A percentile compares a stretch with the other conserved stretches of the same genome.
phyloP scores from a whole-genome alignment of 2,113 vertebrate species.

The Xenus cinereus region DNA sequence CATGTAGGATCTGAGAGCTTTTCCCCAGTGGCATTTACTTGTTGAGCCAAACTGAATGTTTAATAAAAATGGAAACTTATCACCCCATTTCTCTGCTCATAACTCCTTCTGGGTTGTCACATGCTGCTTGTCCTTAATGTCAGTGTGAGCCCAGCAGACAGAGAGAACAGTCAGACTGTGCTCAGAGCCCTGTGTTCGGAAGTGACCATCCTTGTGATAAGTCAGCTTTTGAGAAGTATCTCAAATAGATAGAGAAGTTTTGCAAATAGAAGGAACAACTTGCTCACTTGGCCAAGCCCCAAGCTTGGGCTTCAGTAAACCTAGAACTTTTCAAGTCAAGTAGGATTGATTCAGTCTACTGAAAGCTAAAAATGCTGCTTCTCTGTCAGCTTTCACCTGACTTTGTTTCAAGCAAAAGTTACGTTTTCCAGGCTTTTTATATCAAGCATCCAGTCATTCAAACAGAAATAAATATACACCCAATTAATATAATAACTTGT shows the following conservation, averaged over 20 bases:
- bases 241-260: no score
- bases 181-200: not conserved
- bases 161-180: not conserved
- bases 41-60: not conserved
- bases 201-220: not conserved
- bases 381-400: not conserved
- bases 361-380: not conserved
- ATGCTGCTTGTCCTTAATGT: not conserved
- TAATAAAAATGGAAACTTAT: not conserved
- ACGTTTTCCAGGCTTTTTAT: not conserved
- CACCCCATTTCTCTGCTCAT: not conserved
- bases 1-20: not conserved
- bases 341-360: not conserved
- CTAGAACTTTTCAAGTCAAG: not conserved
- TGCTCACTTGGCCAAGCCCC: not conserved
- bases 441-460: not conserved
- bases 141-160: not conserved
- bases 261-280: not conserved
- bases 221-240: not conserved
- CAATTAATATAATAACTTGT: not conserved
- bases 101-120: not conserved
- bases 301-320: not conserved
- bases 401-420: not conserved
- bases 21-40: not conserved
- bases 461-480: not conserved